A percentile compares a stretch with the other conserved stretches of the same genome.
Conservation (phyloP, 2,113 vertebrate genomes). For the Crocuta crocuta region DNA sequence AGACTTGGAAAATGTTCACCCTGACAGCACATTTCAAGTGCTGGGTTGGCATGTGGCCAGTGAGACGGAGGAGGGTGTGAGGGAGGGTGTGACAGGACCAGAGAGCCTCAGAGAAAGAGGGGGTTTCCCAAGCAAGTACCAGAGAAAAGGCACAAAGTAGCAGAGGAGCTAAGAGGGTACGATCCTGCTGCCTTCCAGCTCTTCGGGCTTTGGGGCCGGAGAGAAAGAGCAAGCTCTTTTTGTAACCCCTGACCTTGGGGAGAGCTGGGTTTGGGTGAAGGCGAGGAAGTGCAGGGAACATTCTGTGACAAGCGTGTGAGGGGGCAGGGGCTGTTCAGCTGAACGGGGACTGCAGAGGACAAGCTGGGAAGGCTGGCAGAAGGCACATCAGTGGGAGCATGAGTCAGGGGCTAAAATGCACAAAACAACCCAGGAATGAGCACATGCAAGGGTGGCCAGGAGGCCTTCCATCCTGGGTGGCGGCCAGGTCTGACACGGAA, state of each 20-base stretch:
- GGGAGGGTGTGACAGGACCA: background rate
- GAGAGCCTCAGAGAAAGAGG: background rate
- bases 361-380: background rate
- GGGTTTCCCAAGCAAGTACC: background rate
- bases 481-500: background rate
- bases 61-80: too few relatives aligned
- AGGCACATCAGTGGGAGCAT: background rate
- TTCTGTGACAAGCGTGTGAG: background rate
- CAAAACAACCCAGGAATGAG: background rate
- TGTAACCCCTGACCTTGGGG: background rate
- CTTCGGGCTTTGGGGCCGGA: background rate
- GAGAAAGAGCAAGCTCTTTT: background rate
- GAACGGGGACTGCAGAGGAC: constrained; percentile 6
- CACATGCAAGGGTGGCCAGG: background rate
- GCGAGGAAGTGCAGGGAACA: background rate
- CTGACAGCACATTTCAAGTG: background rate
- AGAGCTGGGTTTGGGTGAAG: background rate
- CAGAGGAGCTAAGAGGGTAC: background rate
- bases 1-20: background rate
- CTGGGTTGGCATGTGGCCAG: background rate
- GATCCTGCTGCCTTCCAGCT: background rate
- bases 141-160: background rate
- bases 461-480: background rate
- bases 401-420: constrained; percentile 17
- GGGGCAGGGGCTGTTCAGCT: background rate